Evolutionary conservation across 1,140 invertebrate species (phyloP).

Genomic region (Drusus annulatus): DNA sequence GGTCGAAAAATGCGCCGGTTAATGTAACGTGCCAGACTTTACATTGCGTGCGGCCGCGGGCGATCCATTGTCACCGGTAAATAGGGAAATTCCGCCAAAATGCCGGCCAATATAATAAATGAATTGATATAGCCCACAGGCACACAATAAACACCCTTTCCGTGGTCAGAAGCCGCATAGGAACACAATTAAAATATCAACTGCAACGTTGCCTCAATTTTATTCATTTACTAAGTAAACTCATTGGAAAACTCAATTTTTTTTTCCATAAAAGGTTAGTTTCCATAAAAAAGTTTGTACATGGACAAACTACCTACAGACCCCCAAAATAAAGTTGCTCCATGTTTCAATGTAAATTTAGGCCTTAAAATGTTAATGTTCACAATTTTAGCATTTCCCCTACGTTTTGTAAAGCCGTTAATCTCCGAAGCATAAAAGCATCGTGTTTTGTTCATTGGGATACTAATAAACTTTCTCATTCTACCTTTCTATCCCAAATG

Average conservation of each 20-base stretch:
- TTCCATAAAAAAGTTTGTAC: no score
- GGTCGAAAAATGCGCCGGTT: conserved; percentile 21
- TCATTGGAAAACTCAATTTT: no score
- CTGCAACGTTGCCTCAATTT: background rate
- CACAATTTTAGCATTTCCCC: background rate
- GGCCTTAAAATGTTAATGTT: background rate
- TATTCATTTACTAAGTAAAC: no score
- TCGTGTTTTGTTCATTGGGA: background rate
- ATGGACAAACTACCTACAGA: no score
- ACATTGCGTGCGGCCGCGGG: conserved; percentile 19
- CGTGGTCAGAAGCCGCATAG: background rate
- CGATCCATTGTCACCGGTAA: conserved; percentile 37
- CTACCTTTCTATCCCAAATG: conserved; percentile 1
- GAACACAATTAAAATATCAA: conserved; percentile 12
- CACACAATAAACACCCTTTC: conserved; percentile 14
- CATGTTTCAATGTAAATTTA: background rate
- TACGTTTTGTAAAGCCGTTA: conserved; percentile 9
- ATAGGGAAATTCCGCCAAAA: conserved; percentile 19
- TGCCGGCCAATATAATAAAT: conserved; percentile 19
- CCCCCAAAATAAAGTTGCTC: no score
- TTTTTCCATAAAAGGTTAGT: no score
- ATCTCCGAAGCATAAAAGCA: conserved; percentile 1
- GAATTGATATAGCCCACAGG: conserved; percentile 19
- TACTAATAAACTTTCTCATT: conserved; percentile 17
- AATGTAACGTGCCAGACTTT: background rate